phyloP scores from a whole-genome alignment of 1,140 invertebrate genomes.

The Bradynema listronoti region DNA sequence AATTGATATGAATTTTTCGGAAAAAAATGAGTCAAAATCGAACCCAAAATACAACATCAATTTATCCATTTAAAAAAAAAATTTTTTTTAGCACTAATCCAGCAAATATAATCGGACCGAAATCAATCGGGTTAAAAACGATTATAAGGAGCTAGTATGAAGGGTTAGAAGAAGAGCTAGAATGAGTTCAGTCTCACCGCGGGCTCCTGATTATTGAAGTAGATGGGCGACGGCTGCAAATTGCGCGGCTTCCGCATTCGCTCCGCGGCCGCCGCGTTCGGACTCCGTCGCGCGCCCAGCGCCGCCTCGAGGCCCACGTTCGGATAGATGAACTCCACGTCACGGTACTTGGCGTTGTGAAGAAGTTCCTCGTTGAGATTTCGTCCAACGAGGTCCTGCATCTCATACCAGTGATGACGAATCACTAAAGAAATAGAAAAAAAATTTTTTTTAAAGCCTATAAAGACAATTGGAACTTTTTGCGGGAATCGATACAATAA shows the following conservation, averaged over 20 bases:
- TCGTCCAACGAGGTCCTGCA: slow-evolving; percentile 43
- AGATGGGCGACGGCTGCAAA: slow-evolving; percentile 48
- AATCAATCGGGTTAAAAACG: too few relatives aligned
- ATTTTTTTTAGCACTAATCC: too few relatives aligned
- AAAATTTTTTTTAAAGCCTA: not conserved
- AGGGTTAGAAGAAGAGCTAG: too few relatives aligned
- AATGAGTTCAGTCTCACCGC: slow-evolving; percentile 20
- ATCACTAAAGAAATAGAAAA: slow-evolving; percentile 40
- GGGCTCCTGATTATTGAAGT: slow-evolving; percentile 53
- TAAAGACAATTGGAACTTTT: too few relatives aligned
- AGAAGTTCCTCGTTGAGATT: slow-evolving; percentile 42
- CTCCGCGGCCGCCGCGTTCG: slow-evolving; percentile 4
- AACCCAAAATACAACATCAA: too few relatives aligned
- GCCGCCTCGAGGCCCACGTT: slow-evolving; percentile 50
- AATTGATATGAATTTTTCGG: too few relatives aligned
- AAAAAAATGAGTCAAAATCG: too few relatives aligned
- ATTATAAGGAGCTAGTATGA: too few relatives aligned
- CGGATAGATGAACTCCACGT: slow-evolving; percentile 56
- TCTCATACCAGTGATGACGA: slow-evolving; percentile 56
- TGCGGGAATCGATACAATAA: too few relatives aligned
- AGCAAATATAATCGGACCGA: too few relatives aligned
- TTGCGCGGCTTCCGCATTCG: slow-evolving; percentile 38
- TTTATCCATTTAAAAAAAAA: too few relatives aligned
- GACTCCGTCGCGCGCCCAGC: slow-evolving; percentile 40
- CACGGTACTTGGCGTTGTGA: slow-evolving; percentile 50